Evolutionary conservation across 2,888 invertebrate species (phyloP).

Genomic region (Mimachlamys varia): DNA sequence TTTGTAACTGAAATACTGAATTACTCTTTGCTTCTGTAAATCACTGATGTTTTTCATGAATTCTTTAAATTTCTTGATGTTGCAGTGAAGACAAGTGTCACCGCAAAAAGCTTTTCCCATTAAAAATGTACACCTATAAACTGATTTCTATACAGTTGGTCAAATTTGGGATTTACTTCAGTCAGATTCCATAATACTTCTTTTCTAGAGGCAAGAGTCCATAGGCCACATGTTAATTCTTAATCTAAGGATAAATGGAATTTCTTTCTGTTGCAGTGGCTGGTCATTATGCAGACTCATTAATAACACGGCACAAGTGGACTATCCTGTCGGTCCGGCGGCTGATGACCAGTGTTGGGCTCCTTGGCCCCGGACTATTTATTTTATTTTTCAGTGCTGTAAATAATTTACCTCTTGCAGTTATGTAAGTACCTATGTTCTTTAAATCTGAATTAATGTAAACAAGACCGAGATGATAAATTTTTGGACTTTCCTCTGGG

Average conservation of each 20-base stretch:
- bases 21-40: no score
- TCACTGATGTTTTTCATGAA: no score
- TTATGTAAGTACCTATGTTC: slow-evolving; percentile 84
- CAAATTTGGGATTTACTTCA: no score
- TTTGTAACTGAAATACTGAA: neutral
- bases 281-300: slow-evolving; percentile 88
- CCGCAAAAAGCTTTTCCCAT: no score
- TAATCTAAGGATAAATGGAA: neutral
- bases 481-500: no score
- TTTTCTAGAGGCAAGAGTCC: neutral
- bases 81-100: no score
- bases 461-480: no score
- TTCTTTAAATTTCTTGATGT: no score
- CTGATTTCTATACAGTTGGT: no score
- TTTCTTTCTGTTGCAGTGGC: slow-evolving; percentile 82
- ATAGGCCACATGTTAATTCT: neutral
- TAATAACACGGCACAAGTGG: slow-evolving; percentile 84
- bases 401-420: slow-evolving; percentile 87
- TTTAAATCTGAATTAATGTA: neutral
- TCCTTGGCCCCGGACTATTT: slow-evolving; percentile 88
- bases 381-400: slow-evolving; percentile 88
- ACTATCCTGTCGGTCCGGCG: slow-evolving; percentile 87
- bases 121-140: no score
- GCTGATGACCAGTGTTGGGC: slow-evolving; percentile 88
- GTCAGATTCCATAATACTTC: neutral